These are phyloP conservation scores for Aurelia sp. DNA, from an alignment of 30 jellyfish, hydroid and myxozoan genomes.

Conservation along the genomic window DNA sequence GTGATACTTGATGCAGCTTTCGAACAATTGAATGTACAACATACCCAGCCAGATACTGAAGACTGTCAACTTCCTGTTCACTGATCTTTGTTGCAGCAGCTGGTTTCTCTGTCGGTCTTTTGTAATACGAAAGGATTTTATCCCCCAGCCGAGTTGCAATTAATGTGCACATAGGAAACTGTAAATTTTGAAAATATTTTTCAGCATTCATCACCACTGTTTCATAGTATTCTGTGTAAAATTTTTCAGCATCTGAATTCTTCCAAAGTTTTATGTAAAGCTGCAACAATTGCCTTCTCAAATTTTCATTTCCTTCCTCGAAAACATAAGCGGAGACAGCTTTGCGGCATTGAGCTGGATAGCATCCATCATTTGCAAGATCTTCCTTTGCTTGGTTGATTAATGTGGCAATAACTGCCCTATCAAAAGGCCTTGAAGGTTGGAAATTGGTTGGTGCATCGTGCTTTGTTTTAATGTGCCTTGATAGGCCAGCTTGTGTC, in stretches of 20 bases:
- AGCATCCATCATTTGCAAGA: slow-evolving; percentile 38
- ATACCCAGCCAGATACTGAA: slow-evolving; percentile 53
- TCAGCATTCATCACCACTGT: slow-evolving; percentile 30
- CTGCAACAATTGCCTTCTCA: slow-evolving; percentile 4
- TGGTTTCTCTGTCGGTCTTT: slow-evolving; percentile 17
- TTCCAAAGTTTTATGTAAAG: not conserved
- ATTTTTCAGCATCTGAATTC: not conserved
- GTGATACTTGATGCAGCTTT: slow-evolving; percentile 8
- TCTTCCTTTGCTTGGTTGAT: slow-evolving; percentile 32
- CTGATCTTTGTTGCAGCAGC: slow-evolving; percentile 35
- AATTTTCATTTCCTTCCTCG: not conserved
- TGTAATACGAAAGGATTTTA: not conserved
- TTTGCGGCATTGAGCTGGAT: slow-evolving; percentile 1
- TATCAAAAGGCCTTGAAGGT: slow-evolving; percentile 26
- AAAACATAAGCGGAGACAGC: not conserved
- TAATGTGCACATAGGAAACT: slow-evolving; percentile 41
- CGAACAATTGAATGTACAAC: slow-evolving; percentile 45
- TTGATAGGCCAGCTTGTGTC: slow-evolving; percentile 48
- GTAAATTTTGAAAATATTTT: slow-evolving; percentile 21
- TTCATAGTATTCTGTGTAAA: slow-evolving; percentile 2
- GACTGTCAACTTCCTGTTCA: slow-evolving; percentile 38
- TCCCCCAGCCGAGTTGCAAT: slow-evolving; percentile 19
- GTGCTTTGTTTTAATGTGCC: slow-evolving; percentile 34
- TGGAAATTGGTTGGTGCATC: not conserved
- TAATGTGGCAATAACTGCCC: slow-evolving; percentile 15